Percentiles rank a stretch among this genome's conserved stretches.
Conservation (phyloP, 2,113 vertebrate species). For the Polypterus senegalus region DNA sequence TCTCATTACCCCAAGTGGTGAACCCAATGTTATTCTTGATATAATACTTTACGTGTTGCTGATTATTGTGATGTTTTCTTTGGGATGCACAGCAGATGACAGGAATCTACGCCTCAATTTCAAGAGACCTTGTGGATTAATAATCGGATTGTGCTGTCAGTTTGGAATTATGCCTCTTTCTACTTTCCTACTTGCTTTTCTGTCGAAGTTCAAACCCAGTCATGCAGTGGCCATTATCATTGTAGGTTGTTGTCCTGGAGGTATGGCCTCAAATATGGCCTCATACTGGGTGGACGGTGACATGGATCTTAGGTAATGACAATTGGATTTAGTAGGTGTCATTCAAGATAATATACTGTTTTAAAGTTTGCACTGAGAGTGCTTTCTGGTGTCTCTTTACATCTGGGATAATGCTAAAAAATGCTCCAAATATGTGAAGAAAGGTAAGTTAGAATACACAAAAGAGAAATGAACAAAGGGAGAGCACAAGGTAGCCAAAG, state of each 20-base stretch:
- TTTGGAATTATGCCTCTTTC: slow-evolving; percentile 94
- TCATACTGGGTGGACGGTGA: slow-evolving; percentile 90
- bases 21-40: not conserved
- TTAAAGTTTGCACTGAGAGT: no score
- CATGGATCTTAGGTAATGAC: slow-evolving; percentile 88
- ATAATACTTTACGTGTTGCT: slow-evolving; percentile 38
- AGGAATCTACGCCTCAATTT: slow-evolving; percentile 68
- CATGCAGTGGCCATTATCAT: slow-evolving; percentile 83
- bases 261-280: slow-evolving; percentile 76
- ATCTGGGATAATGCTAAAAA: no score
- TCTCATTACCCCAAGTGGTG: not conserved
- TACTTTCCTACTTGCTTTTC: slow-evolving; percentile 62
- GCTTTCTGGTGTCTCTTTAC: no score
- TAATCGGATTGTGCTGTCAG: slow-evolving; percentile 86
- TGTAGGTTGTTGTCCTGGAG: slow-evolving; percentile 94
- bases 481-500: no score
- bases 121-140: slow-evolving; percentile 77
- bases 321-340: not conserved
- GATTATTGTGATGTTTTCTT: slow-evolving; percentile 89
- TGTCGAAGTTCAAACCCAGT: slow-evolving; percentile 61
- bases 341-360: no score
- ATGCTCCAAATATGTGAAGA: no score
- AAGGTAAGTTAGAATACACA: no score
- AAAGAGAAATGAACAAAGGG: no score
- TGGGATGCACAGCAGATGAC: slow-evolving; percentile 85